phyloP scores from a whole-genome alignment of 2,113 vertebrate species.

The Scomber colias region DNA sequence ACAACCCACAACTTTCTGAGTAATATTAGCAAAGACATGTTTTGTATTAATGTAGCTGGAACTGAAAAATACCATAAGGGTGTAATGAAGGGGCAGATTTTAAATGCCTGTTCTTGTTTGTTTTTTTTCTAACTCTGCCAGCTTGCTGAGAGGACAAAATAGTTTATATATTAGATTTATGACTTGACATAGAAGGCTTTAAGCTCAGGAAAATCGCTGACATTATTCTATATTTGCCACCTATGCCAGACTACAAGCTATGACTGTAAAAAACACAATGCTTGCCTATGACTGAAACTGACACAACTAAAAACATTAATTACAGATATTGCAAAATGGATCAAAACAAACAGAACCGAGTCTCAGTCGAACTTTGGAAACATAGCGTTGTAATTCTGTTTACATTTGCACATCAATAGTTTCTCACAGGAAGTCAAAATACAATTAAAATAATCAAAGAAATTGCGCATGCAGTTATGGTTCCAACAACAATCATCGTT shows the following conservation, averaged over 20 bases:
- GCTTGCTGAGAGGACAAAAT: no score
- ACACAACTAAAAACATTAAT: not conserved
- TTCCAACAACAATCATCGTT: not conserved
- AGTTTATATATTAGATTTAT: no score
- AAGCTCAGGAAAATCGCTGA: not conserved
- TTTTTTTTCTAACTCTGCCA: no score
- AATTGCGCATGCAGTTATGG: not conserved
- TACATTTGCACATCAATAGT: not conserved
- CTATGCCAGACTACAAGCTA: not conserved
- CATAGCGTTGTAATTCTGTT: not conserved
- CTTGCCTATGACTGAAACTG: not conserved
- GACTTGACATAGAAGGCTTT: not conserved
- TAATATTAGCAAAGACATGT: not conserved
- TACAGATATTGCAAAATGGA: no score
- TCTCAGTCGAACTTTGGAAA: not conserved
- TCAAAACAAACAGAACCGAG: no score
- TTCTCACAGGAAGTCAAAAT: not conserved
- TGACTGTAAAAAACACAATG: not conserved
- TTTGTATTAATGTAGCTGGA: not conserved
- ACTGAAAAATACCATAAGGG: no score
- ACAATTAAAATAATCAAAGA: conserved; percentile 1
- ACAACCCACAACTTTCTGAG: not conserved
- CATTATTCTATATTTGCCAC: not conserved
- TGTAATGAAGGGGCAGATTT: no score
- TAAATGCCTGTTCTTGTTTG: no score